Percentiles rank a stretch among this genome's conserved stretches.
phyloP scores from a whole-genome alignment of 1,140 invertebrate genomes.

The Scylla paramamosain region DNA sequence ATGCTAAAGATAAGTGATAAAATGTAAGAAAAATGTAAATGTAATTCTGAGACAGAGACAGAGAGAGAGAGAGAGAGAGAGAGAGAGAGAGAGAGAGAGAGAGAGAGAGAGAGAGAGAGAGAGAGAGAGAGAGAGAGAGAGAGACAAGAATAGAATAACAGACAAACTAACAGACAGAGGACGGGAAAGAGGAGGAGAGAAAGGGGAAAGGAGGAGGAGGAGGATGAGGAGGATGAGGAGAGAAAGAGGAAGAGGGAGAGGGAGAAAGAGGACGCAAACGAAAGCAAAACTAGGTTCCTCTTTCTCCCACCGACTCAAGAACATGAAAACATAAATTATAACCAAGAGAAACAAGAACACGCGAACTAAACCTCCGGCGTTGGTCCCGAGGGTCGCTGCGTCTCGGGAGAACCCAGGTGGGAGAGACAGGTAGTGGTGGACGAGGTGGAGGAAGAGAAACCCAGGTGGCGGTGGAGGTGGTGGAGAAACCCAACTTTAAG shows the following conservation, averaged over 20 bases:
- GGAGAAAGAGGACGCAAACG: background rate
- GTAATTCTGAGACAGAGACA: background rate
- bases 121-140: background rate
- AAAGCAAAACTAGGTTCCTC: conserved; percentile 1
- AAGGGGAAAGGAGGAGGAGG: background rate
- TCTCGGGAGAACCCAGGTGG: no score
- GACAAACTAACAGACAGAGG: no score
- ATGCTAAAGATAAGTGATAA: no score
- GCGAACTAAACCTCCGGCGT: background rate
- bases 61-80: conserved; percentile 9
- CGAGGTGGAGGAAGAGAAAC: no score
- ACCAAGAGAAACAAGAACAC: background rate
- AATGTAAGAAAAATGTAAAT: no score
- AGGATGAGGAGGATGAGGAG: background rate
- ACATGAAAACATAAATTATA: background rate
- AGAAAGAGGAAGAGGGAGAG: background rate
- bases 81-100: background rate
- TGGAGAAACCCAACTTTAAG: conserved; percentile 9
- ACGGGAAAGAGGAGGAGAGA: background rate
- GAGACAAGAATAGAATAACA: background rate
- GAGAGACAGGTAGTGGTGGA: no score
- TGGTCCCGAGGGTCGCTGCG: background rate
- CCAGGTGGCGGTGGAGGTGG: background rate
- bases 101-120: background rate
- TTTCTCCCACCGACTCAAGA: background rate